phyloP scores from a whole-genome alignment of 1,140 invertebrate genomes.

The Asbolus verrucosus region DNA sequence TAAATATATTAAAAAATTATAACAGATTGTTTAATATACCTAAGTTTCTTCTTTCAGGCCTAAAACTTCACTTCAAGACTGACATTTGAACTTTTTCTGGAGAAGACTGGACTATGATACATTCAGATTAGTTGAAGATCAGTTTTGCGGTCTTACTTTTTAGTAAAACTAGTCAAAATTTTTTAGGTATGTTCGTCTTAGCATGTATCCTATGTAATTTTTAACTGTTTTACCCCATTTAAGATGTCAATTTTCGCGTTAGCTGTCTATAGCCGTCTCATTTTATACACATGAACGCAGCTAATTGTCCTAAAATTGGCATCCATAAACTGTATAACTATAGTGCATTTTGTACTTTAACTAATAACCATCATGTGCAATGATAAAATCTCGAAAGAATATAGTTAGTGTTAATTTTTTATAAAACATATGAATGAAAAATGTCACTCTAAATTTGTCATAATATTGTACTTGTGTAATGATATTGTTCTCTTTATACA shows the following conservation, averaged over 20 bases:
- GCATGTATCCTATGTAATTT: conserved; percentile 15
- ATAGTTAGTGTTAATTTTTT: conserved; percentile 31
- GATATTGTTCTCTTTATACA: conserved; percentile 21
- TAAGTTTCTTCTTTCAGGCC: conserved; percentile 64
- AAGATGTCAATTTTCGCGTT: conserved; percentile 33
- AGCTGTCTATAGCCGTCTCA: conserved; percentile 11
- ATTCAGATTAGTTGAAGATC: conserved; percentile 65
- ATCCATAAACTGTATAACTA: conserved; percentile 21
- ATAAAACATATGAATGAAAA: conserved; percentile 37
- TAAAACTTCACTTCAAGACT: conserved; percentile 63
- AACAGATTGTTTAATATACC: conserved; percentile 58
- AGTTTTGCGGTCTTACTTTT: conserved; percentile 65
- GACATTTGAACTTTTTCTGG: conserved; percentile 66
- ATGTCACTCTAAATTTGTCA: conserved; percentile 39
- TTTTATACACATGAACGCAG: conserved; percentile 17
- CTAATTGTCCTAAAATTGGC: conserved; percentile 26
- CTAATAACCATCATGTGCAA: conserved; percentile 14
- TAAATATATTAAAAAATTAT: conserved; percentile 52
- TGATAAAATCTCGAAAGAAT: conserved; percentile 8
- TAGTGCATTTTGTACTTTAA: conserved; percentile 6
- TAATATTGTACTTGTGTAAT: conserved; percentile 34
- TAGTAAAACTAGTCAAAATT: conserved; percentile 52
- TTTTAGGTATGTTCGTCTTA: conserved; percentile 37
- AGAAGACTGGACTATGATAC: conserved; percentile 64
- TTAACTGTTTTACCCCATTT: not conserved